Conservation (phyloP, 35 echinoderm and acorn worm genomes). For the Stichopus chloronotus region DNA sequence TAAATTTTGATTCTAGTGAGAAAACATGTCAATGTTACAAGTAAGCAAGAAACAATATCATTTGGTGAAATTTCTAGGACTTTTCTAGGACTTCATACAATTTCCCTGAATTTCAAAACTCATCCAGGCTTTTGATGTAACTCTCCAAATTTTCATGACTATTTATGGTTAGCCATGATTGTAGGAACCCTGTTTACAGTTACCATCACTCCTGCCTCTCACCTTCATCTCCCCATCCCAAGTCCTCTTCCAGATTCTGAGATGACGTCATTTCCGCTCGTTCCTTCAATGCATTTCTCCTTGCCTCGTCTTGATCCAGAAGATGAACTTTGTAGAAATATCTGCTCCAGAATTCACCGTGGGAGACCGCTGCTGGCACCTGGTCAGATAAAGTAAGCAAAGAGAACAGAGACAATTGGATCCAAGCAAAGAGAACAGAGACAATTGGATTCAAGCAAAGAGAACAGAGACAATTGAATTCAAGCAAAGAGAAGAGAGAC, state of each 20-base stretch:
- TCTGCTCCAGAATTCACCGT: slow-evolving; percentile 94
- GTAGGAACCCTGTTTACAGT: too few relatives aligned
- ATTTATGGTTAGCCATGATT: too few relatives aligned
- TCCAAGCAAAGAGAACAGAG: neutral
- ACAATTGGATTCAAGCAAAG: neutral
- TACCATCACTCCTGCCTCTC: neutral
- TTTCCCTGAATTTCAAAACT: too few relatives aligned
- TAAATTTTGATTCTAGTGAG: too few relatives aligned
- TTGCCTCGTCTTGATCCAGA: slow-evolving; percentile 86
- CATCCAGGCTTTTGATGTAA: too few relatives aligned
- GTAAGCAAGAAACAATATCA: too few relatives aligned
- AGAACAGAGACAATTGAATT: neutral
- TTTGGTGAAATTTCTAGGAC: too few relatives aligned
- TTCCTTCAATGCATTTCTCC: slow-evolving; percentile 84
- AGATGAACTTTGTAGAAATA: slow-evolving; percentile 95
- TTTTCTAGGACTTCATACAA: too few relatives aligned
- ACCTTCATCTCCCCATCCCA: slow-evolving; percentile 99
- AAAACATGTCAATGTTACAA: too few relatives aligned
- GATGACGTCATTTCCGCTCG: slow-evolving; percentile 96
- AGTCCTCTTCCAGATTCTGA: slow-evolving; percentile 84
- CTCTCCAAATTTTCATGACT: too few relatives aligned
- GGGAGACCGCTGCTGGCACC: slow-evolving; percentile 93
- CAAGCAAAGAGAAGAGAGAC: neutral
- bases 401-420: neutral
- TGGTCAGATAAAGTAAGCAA: slow-evolving; percentile 8